Percentiles rank a stretch among this genome's conserved stretches.
phyloP scores from a whole-genome alignment of 2,797 vertebrate species.

The Sebastes hubbsi region DNA sequence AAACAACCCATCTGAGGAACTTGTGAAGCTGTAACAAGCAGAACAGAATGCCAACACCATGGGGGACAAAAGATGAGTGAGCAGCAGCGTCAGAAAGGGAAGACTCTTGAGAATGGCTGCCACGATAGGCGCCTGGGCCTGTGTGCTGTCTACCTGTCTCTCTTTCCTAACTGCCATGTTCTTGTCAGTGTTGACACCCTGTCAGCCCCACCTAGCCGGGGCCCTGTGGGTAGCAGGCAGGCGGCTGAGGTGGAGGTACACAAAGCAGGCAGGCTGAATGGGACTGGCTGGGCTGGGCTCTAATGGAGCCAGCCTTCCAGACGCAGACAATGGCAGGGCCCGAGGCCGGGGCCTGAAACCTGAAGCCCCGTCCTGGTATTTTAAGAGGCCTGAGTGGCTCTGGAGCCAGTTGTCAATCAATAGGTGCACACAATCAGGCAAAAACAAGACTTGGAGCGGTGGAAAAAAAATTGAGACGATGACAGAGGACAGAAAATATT shows the following conservation, averaged over 20 bases:
- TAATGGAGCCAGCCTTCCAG: slow-evolving; percentile 80
- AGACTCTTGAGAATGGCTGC: slow-evolving; percentile 72
- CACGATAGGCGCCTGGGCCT: slow-evolving; percentile 70
- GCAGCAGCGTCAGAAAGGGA: slow-evolving; percentile 63
- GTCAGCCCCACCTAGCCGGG: slow-evolving; percentile 74
- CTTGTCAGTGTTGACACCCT: slow-evolving; percentile 74
- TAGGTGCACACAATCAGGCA: slow-evolving; percentile 80
- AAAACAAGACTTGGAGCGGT: slow-evolving; percentile 66
- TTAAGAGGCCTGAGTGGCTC: slow-evolving; percentile 88
- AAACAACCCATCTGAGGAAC: slow-evolving; percentile 40
- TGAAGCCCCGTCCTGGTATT: slow-evolving; percentile 85
- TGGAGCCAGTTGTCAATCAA: slow-evolving; percentile 90
- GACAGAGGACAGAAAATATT: slow-evolving; percentile 76
- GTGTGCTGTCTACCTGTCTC: slow-evolving; percentile 74
- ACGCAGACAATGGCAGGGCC: slow-evolving; percentile 84
- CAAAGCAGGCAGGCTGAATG: slow-evolving; percentile 82
- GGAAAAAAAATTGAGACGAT: slow-evolving; percentile 57
- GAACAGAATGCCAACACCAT: slow-evolving; percentile 66
- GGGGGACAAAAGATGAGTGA: slow-evolving; percentile 71
- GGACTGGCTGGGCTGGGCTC: slow-evolving; percentile 73
- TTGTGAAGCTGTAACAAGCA: slow-evolving; percentile 57
- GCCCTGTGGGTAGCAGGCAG: slow-evolving; percentile 73
- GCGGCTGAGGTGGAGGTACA: slow-evolving; percentile 66
- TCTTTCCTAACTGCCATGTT: slow-evolving; percentile 68
- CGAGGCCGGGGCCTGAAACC: slow-evolving; percentile 85